These are phyloP conservation scores for Pterophyllum scalare DNA, from an alignment of 2,113 vertebrate species.

Conservation along the genomic window DNA sequence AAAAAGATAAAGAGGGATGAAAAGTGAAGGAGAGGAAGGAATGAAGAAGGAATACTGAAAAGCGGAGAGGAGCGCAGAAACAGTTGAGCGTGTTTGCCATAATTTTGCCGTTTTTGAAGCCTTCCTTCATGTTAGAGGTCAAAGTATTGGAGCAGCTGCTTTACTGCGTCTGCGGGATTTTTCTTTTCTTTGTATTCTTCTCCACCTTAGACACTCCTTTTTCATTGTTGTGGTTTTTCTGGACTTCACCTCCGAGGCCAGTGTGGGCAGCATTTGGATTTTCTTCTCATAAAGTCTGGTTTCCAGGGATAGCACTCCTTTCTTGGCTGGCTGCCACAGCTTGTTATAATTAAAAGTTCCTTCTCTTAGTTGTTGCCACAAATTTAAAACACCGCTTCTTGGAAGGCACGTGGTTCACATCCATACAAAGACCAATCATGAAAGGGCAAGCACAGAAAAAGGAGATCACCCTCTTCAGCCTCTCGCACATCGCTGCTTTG, in stretches of 20 bases:
- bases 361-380: neutral
- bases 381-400: neutral
- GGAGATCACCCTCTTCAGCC: neutral
- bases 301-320: neutral
- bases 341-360: constrained; percentile 6
- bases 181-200: neutral
- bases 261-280: neutral
- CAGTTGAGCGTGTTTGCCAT: neutral
- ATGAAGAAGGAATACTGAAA: constrained; percentile 10
- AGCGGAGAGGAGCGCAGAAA: neutral
- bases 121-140: neutral
- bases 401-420: neutral
- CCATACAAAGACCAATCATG: neutral
- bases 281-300: neutral
- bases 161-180: neutral
- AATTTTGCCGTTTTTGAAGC: neutral
- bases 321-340: neutral
- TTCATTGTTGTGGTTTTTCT: neutral
- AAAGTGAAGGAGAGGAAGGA: neutral
- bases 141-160: neutral
- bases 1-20: constrained; percentile 54
- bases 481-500: neutral
- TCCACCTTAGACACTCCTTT: neutral
- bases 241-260: neutral
- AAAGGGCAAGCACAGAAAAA: neutral